Evolutionary conservation across 2,113 vertebrate species (phyloP), one percentile per base, ranked within the genome.

Genomic region (Labeo rohita): DNA sequence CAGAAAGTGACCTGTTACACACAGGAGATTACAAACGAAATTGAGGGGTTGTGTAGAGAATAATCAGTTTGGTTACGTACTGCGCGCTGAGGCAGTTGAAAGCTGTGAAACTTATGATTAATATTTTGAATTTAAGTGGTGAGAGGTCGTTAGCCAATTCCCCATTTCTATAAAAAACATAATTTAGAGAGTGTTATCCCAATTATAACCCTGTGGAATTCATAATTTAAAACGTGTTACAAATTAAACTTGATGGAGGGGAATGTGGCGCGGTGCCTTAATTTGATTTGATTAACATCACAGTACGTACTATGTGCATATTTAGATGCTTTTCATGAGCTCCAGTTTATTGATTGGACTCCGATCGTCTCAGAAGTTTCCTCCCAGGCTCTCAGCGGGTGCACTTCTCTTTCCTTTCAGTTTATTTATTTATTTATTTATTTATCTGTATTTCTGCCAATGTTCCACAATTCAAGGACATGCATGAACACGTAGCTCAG

Each of bases 281-380:
- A 80, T 80, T 56, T 76, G 36, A 81, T 87, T 89, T 81, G 72
- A 75, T 82, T 75, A 76, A 52, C 49, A 34, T 87, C 59, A 78
- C 86, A 81, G 75, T 39, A 49, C 8, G 45, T 75, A 74, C 45
- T 45, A 74, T 72, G 59, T 61, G 80, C 83, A 74, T 65, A n/a
- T 80, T 68, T 75, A 73, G 50, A 78, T 82, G 59, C 28, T 79
- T 79, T 87, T 66, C 13, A 43, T 47, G 81, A 54, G 66, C 61
- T 79, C 49, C 66, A 73, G 63, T 86, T 75, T 88, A 65, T 80
- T 88, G 59, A 86, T 72, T 73, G 36, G 52, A 84, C 43, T 45
- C 23, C 8, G n/a, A 88, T 87, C 34, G 50, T 89, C 34, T 74
- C 76, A 84, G 70, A 86, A 80, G 28, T 86, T 68, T 36, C 66